These are phyloP conservation scores for Parauchenoglanis punctatus DNA, from an alignment of 2,797 vertebrate genomes.

Conservation along the genomic window DNA sequence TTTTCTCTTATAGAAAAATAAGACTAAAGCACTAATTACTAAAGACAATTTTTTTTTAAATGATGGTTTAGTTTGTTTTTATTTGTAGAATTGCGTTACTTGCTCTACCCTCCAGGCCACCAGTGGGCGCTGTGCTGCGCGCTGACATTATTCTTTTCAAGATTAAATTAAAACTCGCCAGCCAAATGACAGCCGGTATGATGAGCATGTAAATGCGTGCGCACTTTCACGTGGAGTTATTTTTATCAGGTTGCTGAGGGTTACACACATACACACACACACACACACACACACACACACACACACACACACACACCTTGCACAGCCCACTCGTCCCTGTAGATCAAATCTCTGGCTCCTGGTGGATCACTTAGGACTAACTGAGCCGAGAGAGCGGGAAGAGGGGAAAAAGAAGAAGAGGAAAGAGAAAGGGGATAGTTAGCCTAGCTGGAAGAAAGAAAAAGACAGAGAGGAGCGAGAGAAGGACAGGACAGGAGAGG, in stretches of 20 bases:
- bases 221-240: slow-evolving; percentile 52
- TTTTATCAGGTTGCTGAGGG: slow-evolving; percentile 60
- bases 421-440: neutral
- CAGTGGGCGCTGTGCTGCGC: neutral
- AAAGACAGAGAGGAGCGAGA: neutral
- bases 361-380: slow-evolving; percentile 35
- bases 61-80: neutral
- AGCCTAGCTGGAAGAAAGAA: neutral
- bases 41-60: no score
- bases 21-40: no score
- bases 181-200: slow-evolving; percentile 8
- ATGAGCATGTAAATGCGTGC: slow-evolving; percentile 7
- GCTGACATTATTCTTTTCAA: neutral
- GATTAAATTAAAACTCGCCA: neutral
- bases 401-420: neutral
- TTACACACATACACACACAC: slow-evolving; percentile 41
- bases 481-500: neutral
- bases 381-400: neutral
- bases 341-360: slow-evolving; percentile 39
- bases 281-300: neutral
- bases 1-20: neutral
- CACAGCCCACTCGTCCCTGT: neutral
- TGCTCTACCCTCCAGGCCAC: slow-evolving; percentile 39
- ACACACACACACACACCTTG: neutral
- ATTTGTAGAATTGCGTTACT: neutral